Evolutionary conservation across 2,797 vertebrate genomes (phyloP).

Genomic region (Gymnocypris eckloni): DNA sequence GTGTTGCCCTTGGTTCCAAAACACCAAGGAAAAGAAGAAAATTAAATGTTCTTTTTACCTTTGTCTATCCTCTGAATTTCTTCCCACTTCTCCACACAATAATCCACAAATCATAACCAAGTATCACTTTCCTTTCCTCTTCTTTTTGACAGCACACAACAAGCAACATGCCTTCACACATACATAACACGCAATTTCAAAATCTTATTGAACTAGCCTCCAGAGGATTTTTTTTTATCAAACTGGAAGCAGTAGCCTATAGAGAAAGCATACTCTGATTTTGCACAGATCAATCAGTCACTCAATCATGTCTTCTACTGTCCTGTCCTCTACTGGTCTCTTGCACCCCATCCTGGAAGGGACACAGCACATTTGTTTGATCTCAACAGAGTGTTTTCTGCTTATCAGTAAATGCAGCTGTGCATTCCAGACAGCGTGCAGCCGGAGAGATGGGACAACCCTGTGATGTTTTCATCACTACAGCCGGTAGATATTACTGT

Average conservation of each 20-base stretch:
- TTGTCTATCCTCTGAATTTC: not conserved
- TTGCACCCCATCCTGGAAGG: slow-evolving; percentile 43
- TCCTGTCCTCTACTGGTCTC: slow-evolving; percentile 48
- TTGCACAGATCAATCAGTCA: slow-evolving; percentile 45
- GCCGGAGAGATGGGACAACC: slow-evolving; percentile 36
- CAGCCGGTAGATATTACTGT: slow-evolving; percentile 53
- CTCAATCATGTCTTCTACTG: slow-evolving; percentile 40
- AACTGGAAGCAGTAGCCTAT: slow-evolving; percentile 7
- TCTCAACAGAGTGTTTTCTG: slow-evolving; percentile 54
- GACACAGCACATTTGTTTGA: slow-evolving; percentile 49
- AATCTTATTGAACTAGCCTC: slow-evolving; percentile 28
- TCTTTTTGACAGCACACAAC: slow-evolving; percentile 2
- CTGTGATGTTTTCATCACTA: slow-evolving; percentile 62
- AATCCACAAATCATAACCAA: slow-evolving; percentile 12
- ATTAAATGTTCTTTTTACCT: not conserved
- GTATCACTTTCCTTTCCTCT: not conserved
- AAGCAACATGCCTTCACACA: no score
- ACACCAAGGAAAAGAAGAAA: not conserved
- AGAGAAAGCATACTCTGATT: slow-evolving; percentile 33
- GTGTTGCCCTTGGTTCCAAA: not conserved
- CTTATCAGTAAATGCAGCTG: slow-evolving; percentile 74
- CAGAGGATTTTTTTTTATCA: not conserved
- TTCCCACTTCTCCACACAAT: not conserved
- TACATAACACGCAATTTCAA: not conserved
- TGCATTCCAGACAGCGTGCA: slow-evolving; percentile 64